Evolutionary conservation across 2,888 invertebrate species (phyloP).

Genomic region (Mamestra brassicae): DNA sequence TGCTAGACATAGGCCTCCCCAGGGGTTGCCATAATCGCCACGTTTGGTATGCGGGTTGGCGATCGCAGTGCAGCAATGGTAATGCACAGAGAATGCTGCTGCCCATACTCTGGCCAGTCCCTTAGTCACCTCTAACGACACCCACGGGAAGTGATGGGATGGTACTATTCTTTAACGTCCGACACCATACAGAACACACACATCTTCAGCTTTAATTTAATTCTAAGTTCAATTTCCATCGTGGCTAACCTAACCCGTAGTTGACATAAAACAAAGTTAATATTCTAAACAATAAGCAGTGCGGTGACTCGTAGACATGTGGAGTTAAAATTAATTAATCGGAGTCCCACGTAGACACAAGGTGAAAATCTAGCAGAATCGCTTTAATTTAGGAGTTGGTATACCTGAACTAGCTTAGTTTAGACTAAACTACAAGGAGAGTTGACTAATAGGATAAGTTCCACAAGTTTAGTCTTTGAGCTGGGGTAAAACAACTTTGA

Average conservation of each 20-base stretch:
- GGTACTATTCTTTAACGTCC: too few relatives aligned
- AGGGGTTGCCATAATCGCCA: too few relatives aligned
- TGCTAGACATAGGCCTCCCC: too few relatives aligned
- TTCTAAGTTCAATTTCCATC: constrained; percentile 9
- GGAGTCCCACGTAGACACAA: constrained; percentile 45
- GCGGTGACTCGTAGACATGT: constrained; percentile 39
- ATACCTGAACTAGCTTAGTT: constrained; percentile 62
- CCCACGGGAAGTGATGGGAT: too few relatives aligned
- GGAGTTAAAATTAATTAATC: constrained; percentile 59
- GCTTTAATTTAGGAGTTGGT: constrained; percentile 63
- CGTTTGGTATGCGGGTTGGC: too few relatives aligned
- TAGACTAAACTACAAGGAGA: constrained; percentile 50
- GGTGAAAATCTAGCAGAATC: constrained; percentile 57
- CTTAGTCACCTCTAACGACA: too few relatives aligned
- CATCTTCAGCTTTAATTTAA: constrained; percentile 15
- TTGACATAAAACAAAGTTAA: constrained; percentile 40
- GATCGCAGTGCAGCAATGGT: too few relatives aligned
- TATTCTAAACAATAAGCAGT: constrained; percentile 35
- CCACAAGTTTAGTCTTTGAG: constrained; percentile 59
- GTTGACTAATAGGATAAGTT: constrained; percentile 67
- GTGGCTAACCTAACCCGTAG: constrained; percentile 1
- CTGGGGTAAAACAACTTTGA: constrained; percentile 55
- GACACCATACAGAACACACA: too few relatives aligned
- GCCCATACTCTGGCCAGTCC: too few relatives aligned
- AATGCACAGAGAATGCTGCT: too few relatives aligned